A percentile compares a stretch with the other conserved stretches of the same genome.
These are phyloP conservation scores for Hydrotaea cyrtoneurina DNA, from an alignment of 2,888 invertebrate species.

Conservation along the genomic window DNA sequence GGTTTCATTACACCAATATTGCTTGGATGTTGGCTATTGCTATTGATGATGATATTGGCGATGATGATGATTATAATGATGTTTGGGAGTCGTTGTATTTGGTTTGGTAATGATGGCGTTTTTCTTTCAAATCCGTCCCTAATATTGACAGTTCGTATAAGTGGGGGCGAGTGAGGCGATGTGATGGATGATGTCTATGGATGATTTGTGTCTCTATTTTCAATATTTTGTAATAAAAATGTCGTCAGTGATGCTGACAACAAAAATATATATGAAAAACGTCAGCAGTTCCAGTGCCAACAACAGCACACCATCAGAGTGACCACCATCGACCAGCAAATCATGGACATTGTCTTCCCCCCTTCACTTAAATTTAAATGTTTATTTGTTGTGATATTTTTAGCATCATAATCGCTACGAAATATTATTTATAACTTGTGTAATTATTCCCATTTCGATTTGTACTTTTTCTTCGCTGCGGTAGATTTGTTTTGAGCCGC, in stretches of 20 bases:
- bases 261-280: not conserved
- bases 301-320: not conserved
- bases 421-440: not conserved
- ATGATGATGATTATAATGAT: not conserved
- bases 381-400: not conserved
- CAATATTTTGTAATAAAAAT: not conserved
- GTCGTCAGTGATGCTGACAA: not conserved
- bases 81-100: not conserved
- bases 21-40: not conserved
- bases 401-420: not conserved
- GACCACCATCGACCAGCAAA: not conserved
- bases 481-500: not conserved
- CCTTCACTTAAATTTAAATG: not conserved
- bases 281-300: not conserved
- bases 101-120: conserved; percentile 12
- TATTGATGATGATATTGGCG: not conserved
- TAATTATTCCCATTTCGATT: not conserved
- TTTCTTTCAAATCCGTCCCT: not conserved
- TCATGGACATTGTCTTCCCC: not conserved
- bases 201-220: conserved; percentile 3
- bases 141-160: not conserved
- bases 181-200: conserved; percentile 11
- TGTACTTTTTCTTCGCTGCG: not conserved
- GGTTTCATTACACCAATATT: conserved; percentile 16
- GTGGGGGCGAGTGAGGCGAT: not conserved